A percentile compares a stretch with the other conserved stretches of the same genome.
These are phyloP conservation scores for Xanthorhoe designata DNA, from an alignment of 2,888 invertebrate species.

Conservation along the genomic window DNA sequence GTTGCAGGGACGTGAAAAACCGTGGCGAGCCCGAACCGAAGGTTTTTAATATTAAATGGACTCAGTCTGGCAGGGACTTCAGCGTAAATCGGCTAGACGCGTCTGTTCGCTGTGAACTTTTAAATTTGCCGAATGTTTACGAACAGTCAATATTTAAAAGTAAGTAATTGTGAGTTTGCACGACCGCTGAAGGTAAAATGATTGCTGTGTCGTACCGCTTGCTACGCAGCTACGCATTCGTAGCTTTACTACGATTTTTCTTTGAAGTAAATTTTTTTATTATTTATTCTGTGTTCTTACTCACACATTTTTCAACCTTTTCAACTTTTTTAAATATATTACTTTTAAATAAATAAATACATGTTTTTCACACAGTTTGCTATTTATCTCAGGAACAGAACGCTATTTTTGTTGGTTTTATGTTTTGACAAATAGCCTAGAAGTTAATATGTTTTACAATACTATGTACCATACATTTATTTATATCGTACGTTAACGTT, in stretches of 20 bases:
- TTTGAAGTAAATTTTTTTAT: background rate
- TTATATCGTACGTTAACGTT: too few relatives aligned
- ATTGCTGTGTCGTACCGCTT: slow-evolving; percentile 6
- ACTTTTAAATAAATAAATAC: too few relatives aligned
- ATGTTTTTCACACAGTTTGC: too few relatives aligned
- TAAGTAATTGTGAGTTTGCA: slow-evolving; percentile 38
- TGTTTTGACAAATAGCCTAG: too few relatives aligned
- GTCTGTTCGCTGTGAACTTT: slow-evolving; percentile 71
- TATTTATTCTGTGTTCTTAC: too few relatives aligned
- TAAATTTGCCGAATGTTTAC: slow-evolving; percentile 71
- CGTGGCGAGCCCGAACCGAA: slow-evolving; percentile 63
- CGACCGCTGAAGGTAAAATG: slow-evolving; percentile 2
- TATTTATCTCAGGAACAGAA: too few relatives aligned
- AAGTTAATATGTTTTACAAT: too few relatives aligned
- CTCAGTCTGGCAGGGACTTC: slow-evolving; percentile 63
- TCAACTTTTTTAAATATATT: too few relatives aligned
- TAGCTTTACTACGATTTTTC: background rate
- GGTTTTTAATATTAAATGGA: slow-evolving; percentile 79
- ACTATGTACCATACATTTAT: too few relatives aligned
- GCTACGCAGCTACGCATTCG: slow-evolving; percentile 23
- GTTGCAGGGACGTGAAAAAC: slow-evolving; percentile 78
- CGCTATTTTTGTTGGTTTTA: too few relatives aligned
- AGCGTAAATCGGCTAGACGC: slow-evolving; percentile 71
- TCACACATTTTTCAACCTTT: too few relatives aligned
- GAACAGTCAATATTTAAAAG: slow-evolving; percentile 67